phyloP scores from a whole-genome alignment of 1,140 invertebrate species.

The Zaprionus davidi region DNA sequence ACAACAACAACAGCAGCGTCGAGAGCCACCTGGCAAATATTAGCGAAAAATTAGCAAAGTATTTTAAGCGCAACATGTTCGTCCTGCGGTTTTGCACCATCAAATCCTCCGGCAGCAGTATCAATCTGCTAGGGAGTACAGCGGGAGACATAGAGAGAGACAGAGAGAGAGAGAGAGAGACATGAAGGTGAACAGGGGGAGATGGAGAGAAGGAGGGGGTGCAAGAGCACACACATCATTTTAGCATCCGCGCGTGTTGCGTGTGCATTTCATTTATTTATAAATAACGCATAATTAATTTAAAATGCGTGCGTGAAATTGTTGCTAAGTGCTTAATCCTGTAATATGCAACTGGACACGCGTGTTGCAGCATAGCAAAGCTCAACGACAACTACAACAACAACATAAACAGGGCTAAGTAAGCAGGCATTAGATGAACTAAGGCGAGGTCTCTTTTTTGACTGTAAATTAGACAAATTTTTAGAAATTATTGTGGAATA shows the following conservation, averaged over 20 bases:
- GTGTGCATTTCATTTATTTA: slow-evolving; percentile 78
- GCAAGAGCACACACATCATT: slow-evolving; percentile 39
- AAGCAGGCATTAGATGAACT: no score
- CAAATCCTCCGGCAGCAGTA: slow-evolving; percentile 41
- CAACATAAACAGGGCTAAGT: background rate
- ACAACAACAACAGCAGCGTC: slow-evolving; percentile 11
- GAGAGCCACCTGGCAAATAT: slow-evolving; percentile 68
- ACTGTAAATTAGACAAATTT: no score
- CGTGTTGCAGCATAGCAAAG: slow-evolving; percentile 12
- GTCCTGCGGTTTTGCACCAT: slow-evolving; percentile 71
- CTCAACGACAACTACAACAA: slow-evolving; percentile 5
- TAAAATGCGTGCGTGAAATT: slow-evolving; percentile 78
- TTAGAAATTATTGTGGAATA: no score
- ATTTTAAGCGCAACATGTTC: slow-evolving; percentile 80
- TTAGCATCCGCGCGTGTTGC: slow-evolving; percentile 37
- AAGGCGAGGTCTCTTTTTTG: no score
- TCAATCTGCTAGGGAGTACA: slow-evolving; percentile 8
- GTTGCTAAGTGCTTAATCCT: slow-evolving; percentile 77
- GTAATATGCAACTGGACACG: slow-evolving; percentile 51
- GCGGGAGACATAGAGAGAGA: background rate
- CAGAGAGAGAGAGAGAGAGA: background rate
- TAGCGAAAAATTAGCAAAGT: slow-evolving; percentile 80
- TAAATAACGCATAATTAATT: slow-evolving; percentile 78
- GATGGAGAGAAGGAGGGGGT: background rate
- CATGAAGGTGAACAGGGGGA: background rate